phyloP scores from a whole-genome alignment of 2,113 vertebrate species.

The Oceanites oceanicus region DNA sequence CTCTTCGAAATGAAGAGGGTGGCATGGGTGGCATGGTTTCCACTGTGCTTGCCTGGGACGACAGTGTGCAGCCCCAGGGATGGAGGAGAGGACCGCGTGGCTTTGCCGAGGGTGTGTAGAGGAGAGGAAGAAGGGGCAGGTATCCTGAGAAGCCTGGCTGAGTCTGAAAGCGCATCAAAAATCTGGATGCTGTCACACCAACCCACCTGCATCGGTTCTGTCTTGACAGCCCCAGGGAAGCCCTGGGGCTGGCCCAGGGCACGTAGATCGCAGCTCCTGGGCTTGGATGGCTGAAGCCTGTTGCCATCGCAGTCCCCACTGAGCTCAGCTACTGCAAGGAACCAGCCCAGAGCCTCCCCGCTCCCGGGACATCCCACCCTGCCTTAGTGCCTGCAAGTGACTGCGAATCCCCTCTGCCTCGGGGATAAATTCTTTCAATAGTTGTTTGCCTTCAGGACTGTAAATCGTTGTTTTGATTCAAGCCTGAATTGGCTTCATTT shows the following conservation, averaged over 20 bases:
- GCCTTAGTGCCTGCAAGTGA: neutral
- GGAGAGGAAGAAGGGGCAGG: neutral
- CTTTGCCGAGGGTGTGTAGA: neutral
- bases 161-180: neutral
- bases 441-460: neutral
- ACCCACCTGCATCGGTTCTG: accelerated
- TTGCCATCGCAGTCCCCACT: accelerated
- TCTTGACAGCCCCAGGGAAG: accelerated
- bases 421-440: neutral
- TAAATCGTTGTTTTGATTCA: neutral
- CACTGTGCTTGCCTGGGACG: neutral
- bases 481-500: neutral
- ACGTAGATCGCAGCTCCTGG: accelerated
- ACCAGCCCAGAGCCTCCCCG: neutral
- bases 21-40: neutral
- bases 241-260: neutral
- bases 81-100: accelerated
- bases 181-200: neutral
- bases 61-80: accelerated
- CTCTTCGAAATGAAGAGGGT: neutral
- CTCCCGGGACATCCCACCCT: neutral
- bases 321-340: neutral
- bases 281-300: neutral
- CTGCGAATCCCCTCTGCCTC: neutral
- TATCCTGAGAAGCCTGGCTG: neutral